phyloP scores from a whole-genome alignment of 2,888 invertebrate genomes.

The Dugesia japonica region DNA sequence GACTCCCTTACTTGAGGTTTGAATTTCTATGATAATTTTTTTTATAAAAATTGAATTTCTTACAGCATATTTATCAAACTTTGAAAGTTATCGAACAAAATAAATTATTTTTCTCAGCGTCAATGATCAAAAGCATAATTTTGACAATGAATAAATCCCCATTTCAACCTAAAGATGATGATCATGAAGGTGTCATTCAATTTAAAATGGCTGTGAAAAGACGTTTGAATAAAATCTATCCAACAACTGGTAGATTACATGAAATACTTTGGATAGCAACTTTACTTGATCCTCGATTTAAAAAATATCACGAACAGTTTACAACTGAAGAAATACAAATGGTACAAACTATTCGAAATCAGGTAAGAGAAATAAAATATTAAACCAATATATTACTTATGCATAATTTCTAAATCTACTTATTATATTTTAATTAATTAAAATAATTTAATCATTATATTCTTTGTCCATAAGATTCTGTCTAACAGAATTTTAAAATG shows the following conservation, averaged over 20 bases:
- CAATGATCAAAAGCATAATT: slow-evolving; percentile 28
- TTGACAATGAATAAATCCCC: slow-evolving; percentile 21
- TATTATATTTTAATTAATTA: too few species aligned
- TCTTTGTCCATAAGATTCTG: too few species aligned
- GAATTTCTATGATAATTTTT: background rate
- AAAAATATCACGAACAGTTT: slow-evolving; percentile 23
- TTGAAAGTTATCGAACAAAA: slow-evolving; percentile 27
- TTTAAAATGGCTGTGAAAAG: slow-evolving; percentile 27
- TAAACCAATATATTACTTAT: too few species aligned
- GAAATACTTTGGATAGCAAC: slow-evolving; percentile 31
- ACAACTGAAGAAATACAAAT: background rate
- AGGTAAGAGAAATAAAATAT: too few species aligned
- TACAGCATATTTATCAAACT: slow-evolving; percentile 24
- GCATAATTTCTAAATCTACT: too few species aligned
- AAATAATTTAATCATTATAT: too few species aligned
- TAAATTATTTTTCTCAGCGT: slow-evolving; percentile 26
- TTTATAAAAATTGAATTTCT: background rate
- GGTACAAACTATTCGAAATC: slow-evolving; percentile 1
- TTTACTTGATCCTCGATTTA: slow-evolving; percentile 27
- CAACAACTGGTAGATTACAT: slow-evolving; percentile 20
- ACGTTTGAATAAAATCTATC: slow-evolving; percentile 25
- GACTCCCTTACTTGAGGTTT: background rate
- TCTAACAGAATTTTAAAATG: too few species aligned
- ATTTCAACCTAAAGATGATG: slow-evolving; percentile 11
- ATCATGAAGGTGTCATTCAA: slow-evolving; percentile 22